Evolutionary conservation across 2,113 vertebrate genomes (phyloP), one percentile per base, ranked within the genome.

Genomic region (Engystomops pustulosus): DNA sequence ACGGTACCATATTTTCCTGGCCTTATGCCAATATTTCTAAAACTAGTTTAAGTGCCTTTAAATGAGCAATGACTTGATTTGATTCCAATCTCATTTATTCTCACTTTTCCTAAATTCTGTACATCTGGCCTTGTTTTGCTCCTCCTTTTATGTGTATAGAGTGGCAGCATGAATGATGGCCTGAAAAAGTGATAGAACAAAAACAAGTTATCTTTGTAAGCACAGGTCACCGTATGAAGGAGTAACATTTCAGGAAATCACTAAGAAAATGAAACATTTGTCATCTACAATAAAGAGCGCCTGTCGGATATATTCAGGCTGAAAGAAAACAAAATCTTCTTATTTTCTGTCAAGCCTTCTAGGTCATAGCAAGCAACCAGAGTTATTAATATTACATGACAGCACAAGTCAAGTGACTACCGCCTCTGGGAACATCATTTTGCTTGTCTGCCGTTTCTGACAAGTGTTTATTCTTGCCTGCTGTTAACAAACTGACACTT

Each of bases 351-450:
- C 60, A 69, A 45, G 62, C 82, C 41, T 78, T 44, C 70, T 69
- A 72, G 72, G 82, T 77, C 82, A 77, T 78, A 84, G 68, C 49
- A 18, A 34, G 36, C 44, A 78, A 78, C 60, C 62, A 69, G 70
- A 84, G 72, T 77, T 78, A 55, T 78, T 84, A 84, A 84, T 84
- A 84, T 78, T 84, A 84, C 74, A 84, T 84, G 82, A 78, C 82
- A 84, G 62, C 62, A 78, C 60, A 78, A 84, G 82, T 78, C 82
- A 84, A 78, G 34, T 84, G 62, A 69, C 82, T 78, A 74, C 45
- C 27, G 82, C 74, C 32, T 78, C 45, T 69, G 62, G 82, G 82
- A 78, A 84, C 45, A 68, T 84, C 45, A 78, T 55, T 78, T 84
- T 78, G n/a, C 74, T 84, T 84, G 82, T 84, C 60, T 68, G 32